phyloP scores from a whole-genome alignment of 2,113 vertebrate species.

The Malaclemys terrapin region DNA sequence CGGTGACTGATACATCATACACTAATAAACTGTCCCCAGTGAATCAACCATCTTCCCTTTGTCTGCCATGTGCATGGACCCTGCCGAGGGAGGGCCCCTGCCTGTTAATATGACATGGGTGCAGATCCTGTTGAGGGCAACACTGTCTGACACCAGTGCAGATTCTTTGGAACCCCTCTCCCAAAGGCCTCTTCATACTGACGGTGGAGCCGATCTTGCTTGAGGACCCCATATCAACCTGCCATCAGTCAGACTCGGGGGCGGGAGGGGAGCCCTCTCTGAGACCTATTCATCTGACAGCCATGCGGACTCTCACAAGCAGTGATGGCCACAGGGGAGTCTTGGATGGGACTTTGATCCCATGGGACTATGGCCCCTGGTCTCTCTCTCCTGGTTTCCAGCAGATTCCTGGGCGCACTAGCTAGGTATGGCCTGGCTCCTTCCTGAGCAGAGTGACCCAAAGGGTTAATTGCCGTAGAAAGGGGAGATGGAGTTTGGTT shows the following conservation, averaged over 20 bases:
- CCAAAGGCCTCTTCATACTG: neutral
- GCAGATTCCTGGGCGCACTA: fast-evolving
- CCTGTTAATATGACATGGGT: neutral
- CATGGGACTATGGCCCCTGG: neutral
- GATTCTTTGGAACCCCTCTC: neutral
- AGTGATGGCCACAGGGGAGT: neutral
- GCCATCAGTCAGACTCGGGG: neutral
- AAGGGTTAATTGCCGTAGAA: neutral
- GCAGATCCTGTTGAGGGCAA: neutral
- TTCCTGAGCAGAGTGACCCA: neutral
- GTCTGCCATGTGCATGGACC: neutral
- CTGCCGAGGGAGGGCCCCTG: neutral
- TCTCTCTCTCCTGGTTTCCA: neutral
- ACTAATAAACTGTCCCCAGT: neutral
- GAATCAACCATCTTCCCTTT: neutral
- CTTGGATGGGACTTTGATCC: neutral
- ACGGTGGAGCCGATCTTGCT: neutral
- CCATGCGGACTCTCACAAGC: neutral
- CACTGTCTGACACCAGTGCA: neutral
- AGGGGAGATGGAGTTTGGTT: neutral
- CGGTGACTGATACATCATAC: neutral
- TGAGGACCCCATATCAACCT: neutral
- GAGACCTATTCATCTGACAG: neutral
- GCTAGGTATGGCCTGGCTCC: neutral
- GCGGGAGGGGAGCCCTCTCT: neutral